Evolutionary conservation across 2,888 invertebrate species (phyloP).

Genomic region (Scaptomyza reducta): DNA sequence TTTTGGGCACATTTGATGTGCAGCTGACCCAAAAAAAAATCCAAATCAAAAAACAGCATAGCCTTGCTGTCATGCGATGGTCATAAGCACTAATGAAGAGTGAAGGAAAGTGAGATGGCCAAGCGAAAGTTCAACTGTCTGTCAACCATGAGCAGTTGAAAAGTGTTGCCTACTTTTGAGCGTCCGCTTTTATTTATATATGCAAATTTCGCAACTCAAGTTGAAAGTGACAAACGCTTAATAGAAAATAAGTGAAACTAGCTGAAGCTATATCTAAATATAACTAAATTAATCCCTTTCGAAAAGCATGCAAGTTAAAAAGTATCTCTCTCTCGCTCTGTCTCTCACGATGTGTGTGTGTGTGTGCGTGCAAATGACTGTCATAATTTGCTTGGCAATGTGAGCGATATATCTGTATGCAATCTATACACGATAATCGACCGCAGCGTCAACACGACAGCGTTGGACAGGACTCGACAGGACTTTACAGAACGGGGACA

Average conservation of each 20-base stretch:
- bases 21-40: background rate
- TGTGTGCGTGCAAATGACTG: conserved; percentile 30
- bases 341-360: background rate
- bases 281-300: too few relatives aligned
- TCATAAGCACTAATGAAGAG: conserved; percentile 3
- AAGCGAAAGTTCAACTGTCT: background rate
- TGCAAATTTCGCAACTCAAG: too few relatives aligned
- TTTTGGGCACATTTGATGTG: background rate
- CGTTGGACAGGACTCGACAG: background rate
- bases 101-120: background rate
- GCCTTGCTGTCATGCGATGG: background rate
- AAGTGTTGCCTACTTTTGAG: conserved; percentile 34
- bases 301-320: too few relatives aligned
- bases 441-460: conserved; percentile 64
- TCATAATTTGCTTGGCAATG: conserved; percentile 49
- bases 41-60: too few relatives aligned
- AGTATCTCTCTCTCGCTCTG: background rate
- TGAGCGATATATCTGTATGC: conserved; percentile 49
- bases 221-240: too few relatives aligned
- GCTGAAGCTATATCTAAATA: too few relatives aligned
- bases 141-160: conserved; percentile 1
- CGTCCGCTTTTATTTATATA: background rate
- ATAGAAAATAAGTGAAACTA: too few relatives aligned
- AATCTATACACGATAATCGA: conserved; percentile 67
- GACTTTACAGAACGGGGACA: conserved; percentile 24